A percentile compares a stretch with the other conserved stretches of the same genome.
These are phyloP conservation scores for Numida meleagris DNA, from an alignment of 2,113 vertebrate genomes.

Conservation along the genomic window DNA sequence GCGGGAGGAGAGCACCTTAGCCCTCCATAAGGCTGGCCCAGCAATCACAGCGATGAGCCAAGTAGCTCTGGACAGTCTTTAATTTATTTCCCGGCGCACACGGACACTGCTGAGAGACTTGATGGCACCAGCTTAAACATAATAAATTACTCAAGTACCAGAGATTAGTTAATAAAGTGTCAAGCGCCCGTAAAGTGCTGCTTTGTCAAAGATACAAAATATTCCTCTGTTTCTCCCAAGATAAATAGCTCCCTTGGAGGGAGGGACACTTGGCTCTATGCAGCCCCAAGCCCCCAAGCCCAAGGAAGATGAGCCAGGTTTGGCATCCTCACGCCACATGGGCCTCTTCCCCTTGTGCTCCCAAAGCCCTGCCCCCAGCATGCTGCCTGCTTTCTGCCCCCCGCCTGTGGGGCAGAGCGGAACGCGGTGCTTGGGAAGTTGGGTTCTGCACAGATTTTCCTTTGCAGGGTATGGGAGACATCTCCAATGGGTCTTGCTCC, in stretches of 20 bases:
- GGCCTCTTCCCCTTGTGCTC: background rate
- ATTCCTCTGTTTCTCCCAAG: constrained; percentile 51
- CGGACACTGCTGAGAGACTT: constrained; percentile 76
- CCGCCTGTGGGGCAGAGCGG: background rate
- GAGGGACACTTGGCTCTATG: background rate
- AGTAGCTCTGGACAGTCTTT: constrained; percentile 80
- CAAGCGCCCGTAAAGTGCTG: constrained; percentile 69
- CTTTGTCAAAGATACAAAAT: constrained; percentile 70
- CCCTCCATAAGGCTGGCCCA: constrained; percentile 73
- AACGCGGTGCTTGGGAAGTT: background rate
- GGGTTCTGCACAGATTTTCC: background rate
- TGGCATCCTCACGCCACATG: background rate
- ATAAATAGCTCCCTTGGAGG: background rate
- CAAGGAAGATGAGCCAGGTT: background rate
- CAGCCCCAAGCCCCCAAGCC: background rate
- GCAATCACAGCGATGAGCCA: constrained; percentile 80
- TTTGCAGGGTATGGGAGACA: background rate
- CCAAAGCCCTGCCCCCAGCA: background rate
- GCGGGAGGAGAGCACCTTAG: constrained; percentile 75
- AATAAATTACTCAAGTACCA: constrained; percentile 82
- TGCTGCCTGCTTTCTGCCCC: background rate
- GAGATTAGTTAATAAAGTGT: constrained; percentile 82
- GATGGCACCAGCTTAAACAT: constrained; percentile 81
- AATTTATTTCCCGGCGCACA: constrained; percentile 79
- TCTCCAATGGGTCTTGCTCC: background rate